Base-by-base conservation (phyloP, 2,888 invertebrate genomes). In the Patella depressa region DNA sequence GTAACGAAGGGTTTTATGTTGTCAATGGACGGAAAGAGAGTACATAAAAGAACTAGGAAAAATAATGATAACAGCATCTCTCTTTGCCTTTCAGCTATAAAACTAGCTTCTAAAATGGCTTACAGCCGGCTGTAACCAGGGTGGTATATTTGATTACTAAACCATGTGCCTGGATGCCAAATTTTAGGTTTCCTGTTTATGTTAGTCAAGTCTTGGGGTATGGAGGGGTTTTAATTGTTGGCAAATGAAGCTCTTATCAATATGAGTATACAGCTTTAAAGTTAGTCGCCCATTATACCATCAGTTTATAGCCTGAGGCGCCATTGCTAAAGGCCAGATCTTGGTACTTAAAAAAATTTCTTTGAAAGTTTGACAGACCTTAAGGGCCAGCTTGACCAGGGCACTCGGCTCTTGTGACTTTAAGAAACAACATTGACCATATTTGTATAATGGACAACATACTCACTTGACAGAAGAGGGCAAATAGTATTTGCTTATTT, bases 71-170 rank as follows among this genome's bases (percentile, higher is more conserved):
- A 65, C 19, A 65, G 65, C 65, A 24, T 65, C 65, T 65, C 65
- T 65, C 24, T 65, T 24, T 65, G 19, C 65, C 19, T 65, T 65
- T 9, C 11, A 19, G 24, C 65, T 14, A 65, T 65, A 24, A 65
- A 65, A 65, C 65, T 24, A 24, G 65, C 3, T 65, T 65, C 24
- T 19, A 65, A 65, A 65, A 19, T 65, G 65, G 19, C 65, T 65
- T 65, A 65, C 65, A 65, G 19, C 19, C 3, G 24, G 24, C 24
- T 65, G 65, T 65, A 24, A 24, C 65, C 24, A 65, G 65, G 19
- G 65, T 65, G 65, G 65, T 24, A 65, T 65, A 65, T 65, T 65
- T 65, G 65, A 65, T 65, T 65, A 24, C 65, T 65, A 65, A 65
- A 65, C 65, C 65, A 65, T 65, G 65, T 65, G 65, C 65, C 19